Conservation (phyloP, 2,113 vertebrate genomes). For the Ammodytes marinus region DNA sequence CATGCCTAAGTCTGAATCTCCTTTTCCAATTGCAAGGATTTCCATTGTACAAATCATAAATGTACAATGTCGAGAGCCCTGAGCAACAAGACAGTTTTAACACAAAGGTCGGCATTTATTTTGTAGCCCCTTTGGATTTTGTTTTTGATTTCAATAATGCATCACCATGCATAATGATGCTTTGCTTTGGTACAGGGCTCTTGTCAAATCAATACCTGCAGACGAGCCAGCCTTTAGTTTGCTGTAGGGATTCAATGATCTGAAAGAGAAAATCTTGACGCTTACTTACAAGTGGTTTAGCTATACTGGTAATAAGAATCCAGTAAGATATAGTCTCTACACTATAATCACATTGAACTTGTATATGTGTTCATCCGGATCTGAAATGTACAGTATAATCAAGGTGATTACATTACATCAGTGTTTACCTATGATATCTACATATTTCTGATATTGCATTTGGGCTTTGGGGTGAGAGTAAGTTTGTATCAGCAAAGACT, state of each 20-base stretch:
- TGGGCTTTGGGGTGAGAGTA: not conserved
- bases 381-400: conserved; percentile 16
- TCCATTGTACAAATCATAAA: no score
- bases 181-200: not conserved
- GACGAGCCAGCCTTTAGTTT: conserved; percentile 37
- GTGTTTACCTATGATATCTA: conserved; percentile 1
- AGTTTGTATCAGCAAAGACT: not conserved
- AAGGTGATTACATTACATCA: conserved; percentile 5
- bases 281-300: conserved; percentile 16
- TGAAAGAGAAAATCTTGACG: conserved; percentile 25
- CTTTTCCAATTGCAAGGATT: no score
- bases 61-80: no score
- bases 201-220: conserved; percentile 22
- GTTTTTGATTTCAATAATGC: conserved; percentile 45
- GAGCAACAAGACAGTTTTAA: conserved; percentile 12
- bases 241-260: conserved; percentile 33
- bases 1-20: no score
- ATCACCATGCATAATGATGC: conserved; percentile 48
- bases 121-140: conserved; percentile 34
- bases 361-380: conserved; percentile 8
- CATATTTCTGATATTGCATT: not conserved
- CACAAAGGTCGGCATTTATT: conserved; percentile 30
- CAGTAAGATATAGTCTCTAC: conserved; percentile 8
- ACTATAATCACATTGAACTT: not conserved
- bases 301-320: not conserved